Percentiles rank a stretch among this genome's conserved stretches.
Evolutionary conservation across 1,140 invertebrate genomes (phyloP).

Genomic region (Drosophila equinoxialis): DNA sequence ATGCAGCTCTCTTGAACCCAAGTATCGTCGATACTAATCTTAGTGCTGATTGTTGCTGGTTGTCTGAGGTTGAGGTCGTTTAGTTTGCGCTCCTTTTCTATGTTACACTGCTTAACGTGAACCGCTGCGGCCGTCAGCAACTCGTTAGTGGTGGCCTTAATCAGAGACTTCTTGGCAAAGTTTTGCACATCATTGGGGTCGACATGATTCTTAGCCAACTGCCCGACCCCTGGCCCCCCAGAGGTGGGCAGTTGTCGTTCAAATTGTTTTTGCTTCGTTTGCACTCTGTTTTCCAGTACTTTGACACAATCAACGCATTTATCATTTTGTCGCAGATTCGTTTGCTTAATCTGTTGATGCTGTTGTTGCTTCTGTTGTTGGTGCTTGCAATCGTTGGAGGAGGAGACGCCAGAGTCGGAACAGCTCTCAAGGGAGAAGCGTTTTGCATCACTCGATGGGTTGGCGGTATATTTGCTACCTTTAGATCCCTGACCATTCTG

Average conservation of each 20-base stretch:
- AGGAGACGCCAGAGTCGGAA: conserved; percentile 61
- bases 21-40: conserved; percentile 58
- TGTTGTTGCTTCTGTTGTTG: not conserved
- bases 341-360: conserved; percentile 38
- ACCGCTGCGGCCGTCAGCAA: conserved; percentile 51
- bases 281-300: conserved; percentile 16
- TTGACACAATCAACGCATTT: conserved; percentile 51
- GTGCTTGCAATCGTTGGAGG: conserved; percentile 38
- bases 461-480: conserved; percentile 7
- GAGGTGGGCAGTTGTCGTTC: conserved; percentile 5
- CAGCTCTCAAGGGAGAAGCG: conserved; percentile 59
- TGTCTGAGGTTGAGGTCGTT: conserved; percentile 46
- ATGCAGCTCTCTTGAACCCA: conserved; percentile 54
- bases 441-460: conserved; percentile 42
- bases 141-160: conserved; percentile 71
- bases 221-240: not conserved
- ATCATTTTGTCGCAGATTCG: conserved; percentile 43
- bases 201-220: conserved; percentile 32
- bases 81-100: conserved; percentile 65
- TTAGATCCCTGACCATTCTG: not conserved
- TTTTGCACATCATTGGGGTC: conserved; percentile 79
- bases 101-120: conserved; percentile 67
- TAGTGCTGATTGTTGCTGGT: conserved; percentile 20
- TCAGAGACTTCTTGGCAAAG: conserved; percentile 72
- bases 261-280: conserved; percentile 23